Conservation (phyloP, 2,797 vertebrate genomes). For the Tinamus major region DNA sequence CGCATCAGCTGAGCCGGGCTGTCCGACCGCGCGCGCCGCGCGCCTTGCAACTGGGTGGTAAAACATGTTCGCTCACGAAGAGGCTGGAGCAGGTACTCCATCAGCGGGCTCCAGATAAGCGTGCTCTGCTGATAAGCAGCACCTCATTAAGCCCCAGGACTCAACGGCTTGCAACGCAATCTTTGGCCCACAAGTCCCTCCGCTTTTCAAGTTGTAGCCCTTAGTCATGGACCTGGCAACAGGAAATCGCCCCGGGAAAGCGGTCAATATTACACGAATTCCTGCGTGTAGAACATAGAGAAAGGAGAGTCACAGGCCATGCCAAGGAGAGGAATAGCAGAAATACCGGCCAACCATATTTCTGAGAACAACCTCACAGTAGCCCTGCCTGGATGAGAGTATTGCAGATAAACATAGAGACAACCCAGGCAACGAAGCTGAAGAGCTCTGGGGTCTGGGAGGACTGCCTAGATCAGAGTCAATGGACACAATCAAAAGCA, state of each 20-base stretch:
- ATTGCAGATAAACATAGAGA: background rate
- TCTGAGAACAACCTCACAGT: background rate
- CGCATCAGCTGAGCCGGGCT: constrained; percentile 3
- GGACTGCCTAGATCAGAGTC: background rate
- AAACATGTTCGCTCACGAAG: constrained; percentile 67
- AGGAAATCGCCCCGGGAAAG: background rate
- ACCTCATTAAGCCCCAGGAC: constrained; percentile 64
- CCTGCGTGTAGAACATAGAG: fast-evolving
- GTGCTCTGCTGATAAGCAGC: constrained; percentile 44
- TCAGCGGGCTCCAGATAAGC: constrained; percentile 55
- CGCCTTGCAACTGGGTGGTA: constrained; percentile 67
- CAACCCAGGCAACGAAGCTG: background rate
- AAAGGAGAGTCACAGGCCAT: background rate
- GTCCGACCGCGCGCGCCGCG: background rate
- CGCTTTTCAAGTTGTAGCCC: constrained; percentile 1
- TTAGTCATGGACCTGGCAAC: background rate
- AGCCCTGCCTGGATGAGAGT: background rate
- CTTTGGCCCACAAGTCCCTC: constrained; percentile 51
- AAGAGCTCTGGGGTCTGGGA: background rate
- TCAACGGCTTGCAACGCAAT: constrained; percentile 43
- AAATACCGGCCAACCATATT: fast-evolving
- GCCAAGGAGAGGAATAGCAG: background rate
- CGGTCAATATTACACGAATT: background rate
- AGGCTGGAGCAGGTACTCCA: constrained; percentile 50
- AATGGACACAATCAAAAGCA: background rate